Evolutionary conservation across 2,113 vertebrate species (phyloP), one percentile per base, ranked within the genome.

Genomic region (Euleptes europaea): DNA sequence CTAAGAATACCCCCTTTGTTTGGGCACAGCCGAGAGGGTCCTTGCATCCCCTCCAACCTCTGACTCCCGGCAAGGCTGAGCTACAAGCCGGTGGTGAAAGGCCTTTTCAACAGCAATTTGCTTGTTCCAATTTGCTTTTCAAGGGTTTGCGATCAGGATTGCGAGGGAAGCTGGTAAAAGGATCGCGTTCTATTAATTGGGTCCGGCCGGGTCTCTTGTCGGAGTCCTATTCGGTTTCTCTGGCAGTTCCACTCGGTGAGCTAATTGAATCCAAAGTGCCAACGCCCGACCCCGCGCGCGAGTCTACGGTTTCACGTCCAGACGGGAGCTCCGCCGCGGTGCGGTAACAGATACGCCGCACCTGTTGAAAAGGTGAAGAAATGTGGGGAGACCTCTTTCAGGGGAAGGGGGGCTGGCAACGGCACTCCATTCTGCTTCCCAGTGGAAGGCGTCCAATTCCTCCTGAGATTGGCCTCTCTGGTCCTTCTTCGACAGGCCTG

Each of bases 61-160:
- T 95, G 94, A 94, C 96, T 95, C 93, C 90, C 78, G 11, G 94
- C 94, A 67, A 60, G 91, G 94, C 89, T 92, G 49, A 78, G 91
- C 91, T 90, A 88, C 95, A 93, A 94, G 94, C 15, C 69, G 92
- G 96, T 87, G 93, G 94, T 95, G 93, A 96, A 97, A 97, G 97
- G 95, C 96, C 96, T 97, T 96, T 96, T 96, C 95, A 96, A 94
- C 95, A 95, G 94, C 93, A 94, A 96, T 96, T 96, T 95, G 95
- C 95, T 95, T 94, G 94, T 95, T 96, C 94, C 94, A 96, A 96
- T 96, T 96, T 97, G 95, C 96, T 97, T 96, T 96, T 95, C 96
- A 95, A 93, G 94, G 95, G n/a, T 79, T 90, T 92, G 93, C 88
- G 94, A 92, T 94, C 94, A 91, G 91, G 92, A 92, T 93, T 94